phyloP scores from a whole-genome alignment of 2,797 vertebrate species.

The Chelmon rostratus region DNA sequence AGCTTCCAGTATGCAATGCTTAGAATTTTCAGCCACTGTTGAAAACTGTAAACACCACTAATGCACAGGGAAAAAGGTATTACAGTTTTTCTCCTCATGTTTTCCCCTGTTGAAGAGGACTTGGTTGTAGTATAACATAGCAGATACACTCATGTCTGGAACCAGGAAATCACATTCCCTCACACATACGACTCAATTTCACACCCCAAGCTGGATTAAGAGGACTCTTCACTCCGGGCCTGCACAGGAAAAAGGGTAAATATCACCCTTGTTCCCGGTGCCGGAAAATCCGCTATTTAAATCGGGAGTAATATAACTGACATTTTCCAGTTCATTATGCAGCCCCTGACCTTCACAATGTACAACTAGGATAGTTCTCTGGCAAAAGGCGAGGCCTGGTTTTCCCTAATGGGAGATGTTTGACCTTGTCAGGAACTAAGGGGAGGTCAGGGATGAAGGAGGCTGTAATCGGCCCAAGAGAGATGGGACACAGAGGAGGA shows the following conservation, averaged over 20 bases:
- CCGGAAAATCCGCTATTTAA: slow-evolving; percentile 84
- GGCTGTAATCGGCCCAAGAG: slow-evolving; percentile 62
- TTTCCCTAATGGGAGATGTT: slow-evolving; percentile 84
- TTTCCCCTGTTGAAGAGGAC: slow-evolving; percentile 39
- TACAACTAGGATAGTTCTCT: slow-evolving; percentile 78
- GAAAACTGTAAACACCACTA: slow-evolving; percentile 10
- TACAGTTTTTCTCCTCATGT: slow-evolving; percentile 42
- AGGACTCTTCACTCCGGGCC: slow-evolving; percentile 76
- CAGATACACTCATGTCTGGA: slow-evolving; percentile 63
- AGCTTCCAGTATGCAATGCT: slow-evolving; percentile 15
- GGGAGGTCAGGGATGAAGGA: slow-evolving; percentile 79
- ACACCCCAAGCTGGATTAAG: slow-evolving; percentile 81
- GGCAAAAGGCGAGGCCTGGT: slow-evolving; percentile 71
- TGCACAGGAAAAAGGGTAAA: slow-evolving; percentile 79
- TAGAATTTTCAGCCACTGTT: slow-evolving; percentile 12
- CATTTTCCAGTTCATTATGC: slow-evolving; percentile 89
- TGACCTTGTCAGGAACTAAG: slow-evolving; percentile 83
- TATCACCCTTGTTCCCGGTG: slow-evolving; percentile 82
- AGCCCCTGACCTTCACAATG: slow-evolving; percentile 85
- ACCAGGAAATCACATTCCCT: slow-evolving; percentile 76
- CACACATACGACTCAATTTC: slow-evolving; percentile 78
- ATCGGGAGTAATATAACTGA: slow-evolving; percentile 86
- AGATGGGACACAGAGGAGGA: slow-evolving; percentile 44
- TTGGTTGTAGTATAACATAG: slow-evolving; percentile 48
- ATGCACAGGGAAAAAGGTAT: slow-evolving; percentile 16